Evolutionary conservation across 1,140 invertebrate species (phyloP), one percentile per base, ranked within the genome.

Genomic region (Nylanderia fulva): DNA sequence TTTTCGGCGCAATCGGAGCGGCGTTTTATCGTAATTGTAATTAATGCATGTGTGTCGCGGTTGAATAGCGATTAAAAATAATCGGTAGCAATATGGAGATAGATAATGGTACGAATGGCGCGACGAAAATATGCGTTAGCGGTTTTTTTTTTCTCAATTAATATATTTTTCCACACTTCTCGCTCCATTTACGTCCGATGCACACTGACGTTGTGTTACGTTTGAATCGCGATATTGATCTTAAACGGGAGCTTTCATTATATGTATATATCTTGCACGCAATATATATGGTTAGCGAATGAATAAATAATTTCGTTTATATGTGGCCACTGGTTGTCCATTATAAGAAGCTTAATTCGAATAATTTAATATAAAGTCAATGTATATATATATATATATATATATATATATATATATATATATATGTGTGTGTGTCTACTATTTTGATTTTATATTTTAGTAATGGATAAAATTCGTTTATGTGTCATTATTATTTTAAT

Each of bases 161-260:
- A 42, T 72, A 66, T 77, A 66, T 79, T 54, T 80, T 71, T 80
- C 52, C 77, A 58, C 33, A 15, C 21, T 33, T 33, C 11, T 71
- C 36, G 64, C 24, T 29, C 64, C 29, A 58, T 80, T 80, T 69
- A 56, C 48, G 18, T 80, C 21, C 33, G 8, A 29, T 63, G 24
- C 9, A 56, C 33, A 42, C 58, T 72, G 52, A 82, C 24, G 66
- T 66, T 52, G 18, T n/a, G 27, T 79, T 33, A 54, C 11, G 29
- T 68, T 68, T 82, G 8, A 52, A 82, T 45, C 54, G 39, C 27
- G 52, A 82, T 82, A 82, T 82, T 58, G 66, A 71, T 72, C 77
- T 82, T 58, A 58, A 58, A 56, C 45, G 24, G 45, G 9, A 72
- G 36, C 33, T 56, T 58, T 39, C 27, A 21, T 56, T 56, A 82